Conservation (phyloP, 2,888 invertebrate species). For the Microctonus brassicae region DNA sequence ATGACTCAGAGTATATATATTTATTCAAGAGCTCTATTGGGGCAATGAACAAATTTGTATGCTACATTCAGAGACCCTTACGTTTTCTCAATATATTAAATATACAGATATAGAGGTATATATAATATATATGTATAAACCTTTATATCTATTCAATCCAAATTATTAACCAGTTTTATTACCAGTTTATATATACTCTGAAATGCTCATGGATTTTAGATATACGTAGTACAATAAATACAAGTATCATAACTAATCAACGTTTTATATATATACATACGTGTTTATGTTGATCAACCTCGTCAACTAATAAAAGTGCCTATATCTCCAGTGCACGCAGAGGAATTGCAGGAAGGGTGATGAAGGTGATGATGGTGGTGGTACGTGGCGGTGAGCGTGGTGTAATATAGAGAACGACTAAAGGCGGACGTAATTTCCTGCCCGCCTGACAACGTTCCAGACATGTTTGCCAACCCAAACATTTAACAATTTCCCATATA, state of each 20-base stretch:
- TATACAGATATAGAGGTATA: neutral
- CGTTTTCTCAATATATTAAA: too few relatives aligned
- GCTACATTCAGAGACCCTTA: neutral
- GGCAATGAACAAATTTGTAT: constrained; percentile 23
- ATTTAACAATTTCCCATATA: constrained; percentile 42
- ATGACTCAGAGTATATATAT: constrained; percentile 67
- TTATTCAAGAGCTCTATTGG: constrained; percentile 58
- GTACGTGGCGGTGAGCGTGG: too few relatives aligned
- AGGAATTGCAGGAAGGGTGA: constrained; percentile 24
- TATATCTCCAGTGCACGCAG: neutral
- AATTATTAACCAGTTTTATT: constrained; percentile 12
- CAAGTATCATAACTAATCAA: neutral
- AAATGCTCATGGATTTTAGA: neutral
- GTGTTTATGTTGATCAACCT: neutral
- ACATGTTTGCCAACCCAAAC: constrained; percentile 67
- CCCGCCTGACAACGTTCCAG: constrained; percentile 66
- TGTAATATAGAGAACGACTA: constrained; percentile 67
- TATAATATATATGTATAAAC: neutral
- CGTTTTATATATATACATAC: neutral
- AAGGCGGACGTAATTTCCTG: constrained; percentile 70
- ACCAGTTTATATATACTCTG: neutral
- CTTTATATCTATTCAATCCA: constrained; percentile 8
- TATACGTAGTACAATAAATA: neutral
- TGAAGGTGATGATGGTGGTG: too few relatives aligned
- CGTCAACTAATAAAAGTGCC: neutral